Evolutionary conservation across 2,797 vertebrate species (phyloP).

Genomic region (Diplodus puntazzo): DNA sequence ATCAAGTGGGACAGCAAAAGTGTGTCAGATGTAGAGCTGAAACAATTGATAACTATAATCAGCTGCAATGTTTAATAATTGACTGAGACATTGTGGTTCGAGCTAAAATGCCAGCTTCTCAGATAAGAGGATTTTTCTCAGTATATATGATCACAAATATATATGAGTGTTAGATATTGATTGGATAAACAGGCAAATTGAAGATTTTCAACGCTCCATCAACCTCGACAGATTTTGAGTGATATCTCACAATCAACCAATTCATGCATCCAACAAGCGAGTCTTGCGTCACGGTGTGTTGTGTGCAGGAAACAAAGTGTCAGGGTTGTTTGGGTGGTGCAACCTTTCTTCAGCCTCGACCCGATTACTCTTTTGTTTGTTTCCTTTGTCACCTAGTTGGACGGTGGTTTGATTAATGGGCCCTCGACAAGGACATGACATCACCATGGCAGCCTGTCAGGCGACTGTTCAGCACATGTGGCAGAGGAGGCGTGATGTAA

Average conservation of each 20-base stretch:
- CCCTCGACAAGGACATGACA: conserved; percentile 59
- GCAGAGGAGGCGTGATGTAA: conserved; percentile 57
- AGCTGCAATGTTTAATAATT: background rate
- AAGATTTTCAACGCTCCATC: background rate
- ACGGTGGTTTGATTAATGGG: conserved; percentile 75
- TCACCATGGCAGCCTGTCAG: conserved; percentile 57
- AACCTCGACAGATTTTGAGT: conserved; percentile 6
- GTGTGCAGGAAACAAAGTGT: conserved; percentile 8
- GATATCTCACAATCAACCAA: conserved; percentile 15
- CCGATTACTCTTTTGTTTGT: conserved; percentile 64
- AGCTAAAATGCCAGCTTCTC: background rate
- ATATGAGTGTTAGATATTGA: background rate
- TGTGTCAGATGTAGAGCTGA: background rate
- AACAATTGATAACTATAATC: background rate
- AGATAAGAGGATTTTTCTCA: conserved; percentile 4
- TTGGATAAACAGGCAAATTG: conserved; percentile 2
- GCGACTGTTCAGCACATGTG: conserved; percentile 46
- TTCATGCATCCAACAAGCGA: conserved; percentile 44
- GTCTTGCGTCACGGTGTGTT: conserved; percentile 21
- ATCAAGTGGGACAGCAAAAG: background rate
- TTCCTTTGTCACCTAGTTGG: conserved; percentile 68
- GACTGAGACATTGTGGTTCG: background rate
- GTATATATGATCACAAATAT: background rate
- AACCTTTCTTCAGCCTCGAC: conserved; percentile 55
- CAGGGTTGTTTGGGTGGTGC: conserved; percentile 25